Conservation (phyloP, 2,797 vertebrate genomes). For the Lacerta agilis region DNA sequence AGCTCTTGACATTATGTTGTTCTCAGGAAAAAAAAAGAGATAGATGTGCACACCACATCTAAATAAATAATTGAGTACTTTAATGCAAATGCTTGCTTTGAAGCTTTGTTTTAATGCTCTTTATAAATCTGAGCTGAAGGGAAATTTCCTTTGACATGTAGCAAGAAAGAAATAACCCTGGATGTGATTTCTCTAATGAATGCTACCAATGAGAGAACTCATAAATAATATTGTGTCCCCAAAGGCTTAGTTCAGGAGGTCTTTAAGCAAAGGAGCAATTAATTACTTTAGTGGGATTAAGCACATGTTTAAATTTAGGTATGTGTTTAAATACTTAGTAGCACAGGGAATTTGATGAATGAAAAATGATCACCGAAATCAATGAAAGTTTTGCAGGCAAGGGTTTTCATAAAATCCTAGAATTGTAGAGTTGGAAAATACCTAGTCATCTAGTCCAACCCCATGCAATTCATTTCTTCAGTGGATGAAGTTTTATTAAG, state of each 20-base stretch:
- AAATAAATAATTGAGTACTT: constrained; percentile 6
- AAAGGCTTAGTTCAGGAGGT: constrained; percentile 25
- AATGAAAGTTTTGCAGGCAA: not conserved
- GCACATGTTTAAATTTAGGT: constrained; percentile 9
- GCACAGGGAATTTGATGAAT: constrained; percentile 2
- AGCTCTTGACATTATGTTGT: constrained; percentile 16
- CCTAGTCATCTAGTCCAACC: too few species aligned
- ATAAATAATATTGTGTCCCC: constrained; percentile 9
- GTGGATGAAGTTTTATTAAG: not conserved
- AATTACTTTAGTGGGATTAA: constrained; percentile 10
- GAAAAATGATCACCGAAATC: not conserved
- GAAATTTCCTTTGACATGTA: not conserved
- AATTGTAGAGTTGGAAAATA: too few species aligned
- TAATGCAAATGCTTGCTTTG: constrained; percentile 21
- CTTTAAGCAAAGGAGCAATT: constrained; percentile 14
- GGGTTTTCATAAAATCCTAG: not conserved
- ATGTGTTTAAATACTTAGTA: constrained; percentile 9
- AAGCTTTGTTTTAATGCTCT: not conserved
- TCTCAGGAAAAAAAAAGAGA: not conserved
- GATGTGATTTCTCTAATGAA: not conserved
- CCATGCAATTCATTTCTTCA: not conserved
- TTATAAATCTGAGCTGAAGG: constrained; percentile 8
- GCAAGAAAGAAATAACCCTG: fast-evolving
- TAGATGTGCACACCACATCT: not conserved
- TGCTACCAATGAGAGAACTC: not conserved